Evolutionary conservation across 1,140 invertebrate species (phyloP), one percentile per base, ranked within the genome.

Genomic region (Drosophila suzukii): DNA sequence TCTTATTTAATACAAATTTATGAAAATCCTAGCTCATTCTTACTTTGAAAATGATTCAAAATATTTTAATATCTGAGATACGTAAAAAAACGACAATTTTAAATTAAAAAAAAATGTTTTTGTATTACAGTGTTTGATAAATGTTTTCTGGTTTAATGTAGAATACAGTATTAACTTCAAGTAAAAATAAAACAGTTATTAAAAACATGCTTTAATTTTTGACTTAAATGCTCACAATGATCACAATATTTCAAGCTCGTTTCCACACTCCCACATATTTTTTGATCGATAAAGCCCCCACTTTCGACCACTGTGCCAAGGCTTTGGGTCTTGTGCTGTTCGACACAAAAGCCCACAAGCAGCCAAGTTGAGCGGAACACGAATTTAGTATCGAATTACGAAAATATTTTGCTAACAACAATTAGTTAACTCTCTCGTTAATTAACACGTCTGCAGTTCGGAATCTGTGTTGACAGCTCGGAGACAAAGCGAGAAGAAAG

Each of bases 391-490:
- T 91, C 90, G 79, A 88, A 91, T 91, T 91, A 91, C 90, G 80
- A 90, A 91, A 91, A 88, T 91, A 91, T 91, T 91, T 91, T 91
- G 89, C 90, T 90, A 91, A 91, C 85, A 91, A 90, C 90, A 91
- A 91, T 91, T 91, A 91, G 90, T 91, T 91, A 91, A 91, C 83
- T 88, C 83, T 86, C 85, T 90, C 85, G 90, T 91, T 91, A 91
- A 91, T 91, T 91, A 91, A 91, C 90, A 91, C 85, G 90, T 91
- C 90, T 81, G 90, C 77, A 75, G 77, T 54, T 73, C 63, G 79
- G 81, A 90, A 90, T 90, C 86, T 91, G 82, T 90, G 86, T 90
- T 90, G 86, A 90, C 86, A 90, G 88, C 67, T 70, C 65, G 54
- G 46, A 38, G 57, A 39, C 30, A 66, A 24, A 39, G 36, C 36